A percentile compares a stretch with the other conserved stretches of the same genome.
Evolutionary conservation across 2,113 vertebrate genomes (phyloP).

Genomic region (Paramormyrops kingsleyae): DNA sequence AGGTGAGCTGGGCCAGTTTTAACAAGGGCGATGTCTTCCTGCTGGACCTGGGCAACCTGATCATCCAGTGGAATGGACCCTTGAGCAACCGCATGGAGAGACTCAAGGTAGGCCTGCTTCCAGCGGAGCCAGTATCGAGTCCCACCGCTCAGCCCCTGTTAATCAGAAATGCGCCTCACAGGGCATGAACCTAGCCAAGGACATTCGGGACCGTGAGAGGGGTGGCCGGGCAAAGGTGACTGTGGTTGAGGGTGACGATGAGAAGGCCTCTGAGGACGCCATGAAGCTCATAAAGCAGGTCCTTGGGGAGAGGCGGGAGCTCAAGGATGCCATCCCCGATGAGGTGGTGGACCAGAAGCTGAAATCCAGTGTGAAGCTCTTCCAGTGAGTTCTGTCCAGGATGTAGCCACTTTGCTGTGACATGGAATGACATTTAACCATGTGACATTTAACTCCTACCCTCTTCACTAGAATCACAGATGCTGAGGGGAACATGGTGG

Average conservation of each 20-base stretch:
- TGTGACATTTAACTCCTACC: background rate
- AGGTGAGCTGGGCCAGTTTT: slow-evolving; percentile 79
- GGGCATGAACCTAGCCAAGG: slow-evolving; percentile 77
- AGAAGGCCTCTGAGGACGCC: slow-evolving; percentile 50
- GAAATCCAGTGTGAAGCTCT: slow-evolving; percentile 69
- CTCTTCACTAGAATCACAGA: slow-evolving; percentile 58
- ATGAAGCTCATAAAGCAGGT: slow-evolving; percentile 64
- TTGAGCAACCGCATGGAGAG: slow-evolving; percentile 73
- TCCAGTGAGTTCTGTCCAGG: slow-evolving; percentile 63
- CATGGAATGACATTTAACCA: background rate
- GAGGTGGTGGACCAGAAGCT: slow-evolving; percentile 61
- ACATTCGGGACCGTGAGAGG: slow-evolving; percentile 77
- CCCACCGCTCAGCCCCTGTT: background rate
- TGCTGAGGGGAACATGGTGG: slow-evolving; percentile 61
- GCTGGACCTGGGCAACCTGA: slow-evolving; percentile 75
- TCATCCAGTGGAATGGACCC: slow-evolving; percentile 82
- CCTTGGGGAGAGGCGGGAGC: slow-evolving; percentile 58
- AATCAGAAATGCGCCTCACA: slow-evolving; percentile 34
- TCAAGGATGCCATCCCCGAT: slow-evolving; percentile 61
- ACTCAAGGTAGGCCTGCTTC: slow-evolving; percentile 56
- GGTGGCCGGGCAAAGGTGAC: slow-evolving; percentile 70
- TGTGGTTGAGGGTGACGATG: slow-evolving; percentile 68
- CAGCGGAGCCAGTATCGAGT: background rate
- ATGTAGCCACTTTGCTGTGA: background rate
- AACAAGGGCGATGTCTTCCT: slow-evolving; percentile 77